Base-by-base conservation (phyloP, 1,140 invertebrate species). In the Drosophila watanabei region DNA sequence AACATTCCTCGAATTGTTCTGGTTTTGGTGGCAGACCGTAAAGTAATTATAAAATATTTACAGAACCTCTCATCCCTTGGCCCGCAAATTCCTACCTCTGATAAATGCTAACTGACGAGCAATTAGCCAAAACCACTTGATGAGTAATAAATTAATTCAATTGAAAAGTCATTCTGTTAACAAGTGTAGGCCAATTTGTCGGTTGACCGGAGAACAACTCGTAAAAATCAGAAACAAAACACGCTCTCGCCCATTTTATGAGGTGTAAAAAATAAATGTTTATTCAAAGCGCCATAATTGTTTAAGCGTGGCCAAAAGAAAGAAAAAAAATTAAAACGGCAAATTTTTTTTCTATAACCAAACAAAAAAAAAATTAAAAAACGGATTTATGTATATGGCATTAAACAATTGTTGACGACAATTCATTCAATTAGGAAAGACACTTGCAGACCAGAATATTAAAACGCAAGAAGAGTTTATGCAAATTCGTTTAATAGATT, bases 81-180 rank as follows among this genome's bases (percentile, higher is more conserved):
- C 16, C 11, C 11, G 8, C 33, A 32, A 16, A 63, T 66, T 66
- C 46, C 46, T 52, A 14, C 30, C 49, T 32, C 9, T 18, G 32
- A 37, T 14, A 48, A 52, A 51, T 35, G 20, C 39, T 65, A 33
- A 18, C 28, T 9, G 28, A 13, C 16, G 24, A 39, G 14, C 32
- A 57, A 75, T 75, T 75, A 45, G 18, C 59, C 43, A 41, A 20
- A 49, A 32, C 32, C 59, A 39, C 33, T 61, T 35, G 63, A 57
- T 77, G 75, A 78, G 75, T 77, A 75, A 75, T 56, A n/a, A 78
- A 69, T 59, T 60, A 54, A 68, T 52, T 66, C 54, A 20, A 56
- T 56, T 43, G 41, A 54, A 30, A 69, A 76, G 30, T 32, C 30
- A 75, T 64, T 75, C 57, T 11, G 63, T 35, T 69, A 68, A 43